Percentiles rank a stretch among this genome's conserved stretches.
Conservation (phyloP, 1,140 invertebrate genomes). For the Antheraea pernyi region DNA sequence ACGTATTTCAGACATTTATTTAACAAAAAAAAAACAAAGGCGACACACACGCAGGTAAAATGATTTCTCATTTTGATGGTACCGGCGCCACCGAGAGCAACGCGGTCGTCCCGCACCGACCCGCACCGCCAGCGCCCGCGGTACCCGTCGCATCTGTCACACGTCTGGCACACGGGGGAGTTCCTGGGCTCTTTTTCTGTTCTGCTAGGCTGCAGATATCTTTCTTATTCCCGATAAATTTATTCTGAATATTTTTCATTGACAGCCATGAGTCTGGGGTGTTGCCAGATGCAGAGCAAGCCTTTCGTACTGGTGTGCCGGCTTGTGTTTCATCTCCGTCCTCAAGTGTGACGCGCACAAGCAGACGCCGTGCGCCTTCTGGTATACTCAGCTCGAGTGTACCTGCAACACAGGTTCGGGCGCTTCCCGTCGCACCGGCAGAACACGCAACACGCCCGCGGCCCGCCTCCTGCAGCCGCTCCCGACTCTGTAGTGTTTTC, state of each 20-base stretch:
- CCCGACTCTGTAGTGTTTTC: neutral
- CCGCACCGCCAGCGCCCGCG: neutral
- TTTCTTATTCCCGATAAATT: neutral
- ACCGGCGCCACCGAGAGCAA: too few relatives aligned
- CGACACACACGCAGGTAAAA: too few relatives aligned
- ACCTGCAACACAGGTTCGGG: neutral
- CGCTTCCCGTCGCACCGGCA: neutral
- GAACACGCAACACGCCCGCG: neutral
- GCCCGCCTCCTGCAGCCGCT: neutral
- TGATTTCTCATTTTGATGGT: too few relatives aligned
- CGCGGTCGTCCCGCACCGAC: too few relatives aligned
- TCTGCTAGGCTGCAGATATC: neutral
- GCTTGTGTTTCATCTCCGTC: neutral
- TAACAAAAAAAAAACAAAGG: too few relatives aligned
- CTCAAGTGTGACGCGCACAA: neutral
- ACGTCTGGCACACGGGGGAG: neutral
- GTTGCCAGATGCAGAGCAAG: too few relatives aligned
- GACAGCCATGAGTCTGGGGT: slow-evolving; percentile 8
- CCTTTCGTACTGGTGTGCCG: neutral
- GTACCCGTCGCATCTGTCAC: neutral
- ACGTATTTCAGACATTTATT: too few relatives aligned
- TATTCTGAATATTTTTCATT: slow-evolving; percentile 10
- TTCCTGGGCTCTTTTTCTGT: neutral
- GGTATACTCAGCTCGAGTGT: neutral
- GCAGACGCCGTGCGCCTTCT: neutral